Conservation (phyloP, 2,797 vertebrate species). For the Urophycis tenuis region DNA sequence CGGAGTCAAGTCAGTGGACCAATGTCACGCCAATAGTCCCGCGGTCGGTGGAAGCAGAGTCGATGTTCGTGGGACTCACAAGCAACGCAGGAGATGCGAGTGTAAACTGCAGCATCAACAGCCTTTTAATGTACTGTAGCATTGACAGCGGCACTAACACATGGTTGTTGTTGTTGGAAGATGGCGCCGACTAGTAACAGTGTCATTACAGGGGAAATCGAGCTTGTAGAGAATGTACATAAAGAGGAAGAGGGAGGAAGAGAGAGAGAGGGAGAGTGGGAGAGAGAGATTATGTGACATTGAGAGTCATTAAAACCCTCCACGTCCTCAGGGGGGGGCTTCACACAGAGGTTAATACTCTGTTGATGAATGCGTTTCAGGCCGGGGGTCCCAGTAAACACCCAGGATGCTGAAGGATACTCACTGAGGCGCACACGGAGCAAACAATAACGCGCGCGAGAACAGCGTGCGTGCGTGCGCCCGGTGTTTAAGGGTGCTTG, state of each 20-base stretch:
- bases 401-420: neutral
- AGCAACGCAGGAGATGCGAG: neutral
- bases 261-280: neutral
- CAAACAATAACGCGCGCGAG: neutral
- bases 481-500: neutral
- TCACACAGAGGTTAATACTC: constrained; percentile 43
- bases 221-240: neutral
- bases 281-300: neutral
- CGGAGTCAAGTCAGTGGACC: neutral
- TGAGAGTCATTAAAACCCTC: neutral
- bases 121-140: neutral
- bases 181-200: too few relatives aligned
- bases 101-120: neutral
- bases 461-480: neutral
- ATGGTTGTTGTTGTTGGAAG: neutral
- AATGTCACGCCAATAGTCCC: neutral
- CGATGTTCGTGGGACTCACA: neutral
- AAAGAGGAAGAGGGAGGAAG: neutral
- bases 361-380: constrained; percentile 47
- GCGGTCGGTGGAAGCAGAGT: too few relatives aligned
- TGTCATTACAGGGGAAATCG: neutral
- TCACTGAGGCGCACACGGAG: neutral
- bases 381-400: constrained; percentile 12
- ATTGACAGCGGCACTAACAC: neutral
- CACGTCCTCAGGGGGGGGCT: neutral